These are phyloP conservation scores for Phoeniculus purpureus DNA, from an alignment of 2,797 vertebrate species.

Conservation along the genomic window DNA sequence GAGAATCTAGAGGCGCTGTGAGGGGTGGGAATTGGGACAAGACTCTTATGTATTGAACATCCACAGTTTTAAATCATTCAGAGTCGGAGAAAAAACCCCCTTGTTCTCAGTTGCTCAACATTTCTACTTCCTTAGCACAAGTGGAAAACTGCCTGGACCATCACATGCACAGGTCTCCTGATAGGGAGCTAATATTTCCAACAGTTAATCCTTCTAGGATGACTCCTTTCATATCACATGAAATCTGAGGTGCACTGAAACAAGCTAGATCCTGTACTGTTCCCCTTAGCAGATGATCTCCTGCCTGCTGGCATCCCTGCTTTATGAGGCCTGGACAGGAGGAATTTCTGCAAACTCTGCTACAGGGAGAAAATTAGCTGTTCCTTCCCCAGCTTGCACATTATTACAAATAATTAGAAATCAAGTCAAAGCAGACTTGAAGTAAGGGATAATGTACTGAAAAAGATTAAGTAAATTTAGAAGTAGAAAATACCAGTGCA, in stretches of 20 bases:
- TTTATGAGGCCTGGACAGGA: neutral
- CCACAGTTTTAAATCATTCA: neutral
- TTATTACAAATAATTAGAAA: neutral
- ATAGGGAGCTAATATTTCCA: neutral
- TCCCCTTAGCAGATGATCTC: neutral
- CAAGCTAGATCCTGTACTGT: neutral
- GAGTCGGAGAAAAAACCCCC: neutral
- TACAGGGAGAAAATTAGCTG: neutral
- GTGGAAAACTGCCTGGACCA: neutral
- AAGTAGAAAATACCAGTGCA: neutral
- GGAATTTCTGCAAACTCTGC: neutral
- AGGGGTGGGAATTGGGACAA: neutral
- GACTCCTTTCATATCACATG: neutral
- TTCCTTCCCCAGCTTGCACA: neutral
- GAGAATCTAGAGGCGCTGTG: neutral
- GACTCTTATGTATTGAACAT: neutral
- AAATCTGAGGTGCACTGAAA: neutral
- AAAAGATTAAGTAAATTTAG: neutral
- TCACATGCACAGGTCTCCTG: neutral
- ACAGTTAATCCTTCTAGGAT: neutral
- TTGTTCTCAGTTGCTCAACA: neutral
- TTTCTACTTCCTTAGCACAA: neutral
- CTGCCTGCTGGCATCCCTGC: neutral
- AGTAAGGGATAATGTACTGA: neutral
- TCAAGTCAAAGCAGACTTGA: neutral